Conservation (phyloP, 2,113 vertebrate genomes). For the Lichenostomus cassidix region DNA sequence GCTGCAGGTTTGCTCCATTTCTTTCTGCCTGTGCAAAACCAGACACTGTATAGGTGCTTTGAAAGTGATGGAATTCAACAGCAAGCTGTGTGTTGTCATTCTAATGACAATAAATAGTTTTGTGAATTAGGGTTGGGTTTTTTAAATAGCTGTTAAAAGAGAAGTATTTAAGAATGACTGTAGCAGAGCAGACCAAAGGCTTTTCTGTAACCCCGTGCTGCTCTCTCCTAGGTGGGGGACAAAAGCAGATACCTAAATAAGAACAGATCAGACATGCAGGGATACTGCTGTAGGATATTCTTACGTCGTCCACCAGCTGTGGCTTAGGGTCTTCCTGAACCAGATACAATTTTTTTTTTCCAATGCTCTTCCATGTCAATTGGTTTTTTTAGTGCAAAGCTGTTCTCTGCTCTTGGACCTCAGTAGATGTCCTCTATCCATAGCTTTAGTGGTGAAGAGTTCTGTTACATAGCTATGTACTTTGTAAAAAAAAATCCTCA, state of each 20-base stretch:
- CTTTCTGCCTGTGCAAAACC: neutral
- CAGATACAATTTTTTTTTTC: neutral
- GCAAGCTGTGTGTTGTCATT: neutral
- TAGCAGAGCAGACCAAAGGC: neutral
- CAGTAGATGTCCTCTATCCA: rapidly evolving
- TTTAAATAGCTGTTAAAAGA: neutral
- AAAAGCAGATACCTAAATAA: neutral
- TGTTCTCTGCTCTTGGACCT: neutral
- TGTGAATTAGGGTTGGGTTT: neutral
- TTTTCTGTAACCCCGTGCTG: neutral
- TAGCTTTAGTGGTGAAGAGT: neutral
- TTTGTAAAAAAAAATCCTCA: neutral
- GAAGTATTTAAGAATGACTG: neutral
- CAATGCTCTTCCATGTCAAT: rapidly evolving
- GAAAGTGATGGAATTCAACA: neutral
- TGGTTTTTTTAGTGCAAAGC: neutral
- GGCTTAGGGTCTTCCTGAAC: neutral
- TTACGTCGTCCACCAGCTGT: neutral
- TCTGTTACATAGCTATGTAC: neutral
- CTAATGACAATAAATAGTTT: neutral
- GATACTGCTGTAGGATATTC: neutral
- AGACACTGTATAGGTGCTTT: neutral
- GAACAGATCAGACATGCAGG: neutral
- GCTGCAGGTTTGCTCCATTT: neutral
- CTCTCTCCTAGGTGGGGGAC: rapidly evolving